These are phyloP conservation scores for Gymnoscopelus braueri DNA, from an alignment of 2,797 vertebrate species.

Conservation along the genomic window DNA sequence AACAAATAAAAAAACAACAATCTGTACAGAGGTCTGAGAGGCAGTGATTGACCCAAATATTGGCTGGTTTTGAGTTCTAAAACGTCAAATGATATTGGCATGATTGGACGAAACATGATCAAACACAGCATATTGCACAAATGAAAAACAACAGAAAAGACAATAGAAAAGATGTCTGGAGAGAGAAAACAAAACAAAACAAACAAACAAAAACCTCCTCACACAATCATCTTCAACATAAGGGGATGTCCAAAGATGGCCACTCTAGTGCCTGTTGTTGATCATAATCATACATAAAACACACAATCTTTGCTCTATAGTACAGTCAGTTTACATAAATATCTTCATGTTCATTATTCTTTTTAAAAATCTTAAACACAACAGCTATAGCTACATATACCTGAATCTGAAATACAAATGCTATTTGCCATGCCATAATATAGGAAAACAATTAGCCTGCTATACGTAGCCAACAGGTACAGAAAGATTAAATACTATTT, in stretches of 20 bases:
- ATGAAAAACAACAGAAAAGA: conserved; percentile 90
- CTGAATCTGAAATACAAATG: conserved; percentile 98
- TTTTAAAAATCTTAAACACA: conserved; percentile 97
- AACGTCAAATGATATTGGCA: conserved; percentile 89
- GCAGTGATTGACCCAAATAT: conserved; percentile 98
- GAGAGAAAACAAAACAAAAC: conserved; percentile 52
- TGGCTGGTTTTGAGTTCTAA: conserved; percentile 93
- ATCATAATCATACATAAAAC: conserved; percentile 94
- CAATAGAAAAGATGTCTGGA: conserved; percentile 75
- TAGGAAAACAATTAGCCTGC: conserved; percentile 98
- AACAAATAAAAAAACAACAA: conserved; percentile 79
- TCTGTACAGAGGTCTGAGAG: conserved; percentile 99
- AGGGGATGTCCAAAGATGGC: conserved; percentile 86
- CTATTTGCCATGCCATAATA: conserved; percentile 99
- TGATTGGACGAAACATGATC: conserved; percentile 89
- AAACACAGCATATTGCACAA: conserved; percentile 99
- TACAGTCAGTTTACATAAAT: conserved; percentile 99
- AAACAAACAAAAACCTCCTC: conserved; percentile 73
- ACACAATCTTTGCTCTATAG: conserved; percentile 99
- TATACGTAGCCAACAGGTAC: conserved; percentile 99
- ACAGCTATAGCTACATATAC: conserved; percentile 98
- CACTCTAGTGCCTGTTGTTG: conserved; percentile 96
- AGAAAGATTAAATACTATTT: conserved; percentile 99
- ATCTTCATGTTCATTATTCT: conserved; percentile 92
- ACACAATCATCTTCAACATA: conserved; percentile 91